These are phyloP conservation scores for Holotrichia oblita DNA, from an alignment of 1,140 invertebrate genomes.

Conservation along the genomic window DNA sequence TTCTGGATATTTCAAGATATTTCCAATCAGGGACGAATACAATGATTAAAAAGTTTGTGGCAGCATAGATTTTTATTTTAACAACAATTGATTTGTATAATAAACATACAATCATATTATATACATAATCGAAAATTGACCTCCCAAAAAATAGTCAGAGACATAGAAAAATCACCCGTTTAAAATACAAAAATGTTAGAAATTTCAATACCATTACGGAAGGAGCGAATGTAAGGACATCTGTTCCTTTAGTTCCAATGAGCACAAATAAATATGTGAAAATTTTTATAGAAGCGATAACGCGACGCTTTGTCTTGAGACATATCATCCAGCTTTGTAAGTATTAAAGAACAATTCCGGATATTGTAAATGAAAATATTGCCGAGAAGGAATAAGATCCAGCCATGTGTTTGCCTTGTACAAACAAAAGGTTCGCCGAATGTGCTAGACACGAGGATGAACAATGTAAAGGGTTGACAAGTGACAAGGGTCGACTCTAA, in stretches of 20 bases:
- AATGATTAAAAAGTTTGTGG: no score
- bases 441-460: conserved; percentile 27
- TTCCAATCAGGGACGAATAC: no score
- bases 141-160: no score
- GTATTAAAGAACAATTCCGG: conserved; percentile 6
- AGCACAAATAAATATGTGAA: neutral
- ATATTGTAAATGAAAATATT: conserved; percentile 36
- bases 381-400: neutral
- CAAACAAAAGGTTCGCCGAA: conserved; percentile 15
- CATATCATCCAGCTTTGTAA: conserved; percentile 7
- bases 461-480: conserved; percentile 33
- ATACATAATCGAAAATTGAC: no score
- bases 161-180: no score
- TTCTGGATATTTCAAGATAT: no score
- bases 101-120: no score
- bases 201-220: no score
- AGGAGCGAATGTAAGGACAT: no score
- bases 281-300: neutral
- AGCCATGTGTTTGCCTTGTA: neutral
- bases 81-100: no score
- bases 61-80: no score
- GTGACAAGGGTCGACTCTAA: conserved; percentile 29
- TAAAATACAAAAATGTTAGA: no score
- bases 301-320: neutral
- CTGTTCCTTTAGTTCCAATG: neutral